A percentile compares a stretch with the other conserved stretches of the same genome.
Conservation (phyloP, 2,113 vertebrate genomes). For the Cichladusa arquata region DNA sequence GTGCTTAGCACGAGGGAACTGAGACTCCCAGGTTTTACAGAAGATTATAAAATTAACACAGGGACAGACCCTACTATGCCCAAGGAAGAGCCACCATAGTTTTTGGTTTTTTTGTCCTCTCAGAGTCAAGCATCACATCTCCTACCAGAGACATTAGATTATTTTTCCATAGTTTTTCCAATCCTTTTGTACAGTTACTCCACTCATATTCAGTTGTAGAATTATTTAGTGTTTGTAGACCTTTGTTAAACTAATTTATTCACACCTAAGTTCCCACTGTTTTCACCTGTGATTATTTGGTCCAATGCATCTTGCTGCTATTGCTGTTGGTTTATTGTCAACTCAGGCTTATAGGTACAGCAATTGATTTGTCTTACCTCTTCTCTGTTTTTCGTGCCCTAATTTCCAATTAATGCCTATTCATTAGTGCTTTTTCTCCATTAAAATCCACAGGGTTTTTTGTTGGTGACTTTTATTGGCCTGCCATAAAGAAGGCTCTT, state of each 20-base stretch:
- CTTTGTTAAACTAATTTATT: neutral
- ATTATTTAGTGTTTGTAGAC: neutral
- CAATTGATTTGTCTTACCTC: constrained; percentile 6
- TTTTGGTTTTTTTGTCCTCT: neutral
- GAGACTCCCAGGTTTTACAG: neutral
- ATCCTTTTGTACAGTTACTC: neutral
- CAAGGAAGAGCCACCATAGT: neutral
- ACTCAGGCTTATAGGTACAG: neutral
- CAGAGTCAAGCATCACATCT: accelerated
- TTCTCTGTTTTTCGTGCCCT: neutral
- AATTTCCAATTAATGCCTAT: constrained; percentile 35
- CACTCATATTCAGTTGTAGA: neutral
- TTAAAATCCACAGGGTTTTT: neutral
- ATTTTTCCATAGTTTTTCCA: neutral
- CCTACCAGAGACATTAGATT: neutral
- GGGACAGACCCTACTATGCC: neutral
- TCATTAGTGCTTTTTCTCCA: neutral
- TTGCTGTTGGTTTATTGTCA: neutral
- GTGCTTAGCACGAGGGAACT: neutral
- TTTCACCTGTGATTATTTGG: neutral
- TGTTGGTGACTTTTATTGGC: neutral
- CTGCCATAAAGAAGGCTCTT: neutral
- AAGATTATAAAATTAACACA: neutral
- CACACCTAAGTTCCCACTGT: neutral
- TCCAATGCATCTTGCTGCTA: neutral